These are phyloP conservation scores for Acanthiza pusilla DNA, from an alignment of 2,797 vertebrate genomes.

Conservation along the genomic window DNA sequence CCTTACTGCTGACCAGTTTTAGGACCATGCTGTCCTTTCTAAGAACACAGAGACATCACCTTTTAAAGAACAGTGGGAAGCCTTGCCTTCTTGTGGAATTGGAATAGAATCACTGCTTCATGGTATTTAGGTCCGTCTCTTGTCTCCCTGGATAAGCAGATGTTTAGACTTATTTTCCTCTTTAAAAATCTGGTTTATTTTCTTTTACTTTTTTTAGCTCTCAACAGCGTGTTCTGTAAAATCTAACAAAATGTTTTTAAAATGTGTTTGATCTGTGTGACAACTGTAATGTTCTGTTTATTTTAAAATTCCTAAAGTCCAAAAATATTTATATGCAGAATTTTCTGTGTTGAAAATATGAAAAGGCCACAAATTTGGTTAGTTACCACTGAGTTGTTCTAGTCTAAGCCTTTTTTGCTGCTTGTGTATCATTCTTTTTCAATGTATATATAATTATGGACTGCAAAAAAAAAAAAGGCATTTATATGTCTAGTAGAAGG, in stretches of 20 bases:
- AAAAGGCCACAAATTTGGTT: slow-evolving; percentile 57
- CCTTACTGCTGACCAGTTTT: background rate
- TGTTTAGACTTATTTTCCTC: slow-evolving; percentile 18
- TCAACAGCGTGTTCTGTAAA: slow-evolving; percentile 34
- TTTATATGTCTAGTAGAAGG: slow-evolving; percentile 75
- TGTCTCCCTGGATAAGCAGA: slow-evolving; percentile 15
- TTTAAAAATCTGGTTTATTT: slow-evolving; percentile 33
- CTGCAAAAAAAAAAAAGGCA: slow-evolving; percentile 58
- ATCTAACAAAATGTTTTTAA: slow-evolving; percentile 42
- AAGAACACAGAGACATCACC: background rate
- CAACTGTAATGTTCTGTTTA: slow-evolving; percentile 54
- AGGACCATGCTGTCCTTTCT: background rate
- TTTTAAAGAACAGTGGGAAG: background rate
- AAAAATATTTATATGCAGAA: slow-evolving; percentile 67
- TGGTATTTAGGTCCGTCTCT: slow-evolving; percentile 18
- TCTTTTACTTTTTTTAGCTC: slow-evolving; percentile 16
- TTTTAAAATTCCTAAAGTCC: slow-evolving; percentile 60
- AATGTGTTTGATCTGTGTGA: slow-evolving; percentile 56
- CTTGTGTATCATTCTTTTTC: slow-evolving; percentile 64
- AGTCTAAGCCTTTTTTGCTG: slow-evolving; percentile 69
- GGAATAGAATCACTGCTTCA: background rate
- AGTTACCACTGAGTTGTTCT: slow-evolving; percentile 74
- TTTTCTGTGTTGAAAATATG: slow-evolving; percentile 64
- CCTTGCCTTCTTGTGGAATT: background rate
- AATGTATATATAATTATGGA: slow-evolving; percentile 76